These are phyloP conservation scores for Cercocebus atys DNA, from an alignment of 2,113 vertebrate genomes.

Conservation along the genomic window DNA sequence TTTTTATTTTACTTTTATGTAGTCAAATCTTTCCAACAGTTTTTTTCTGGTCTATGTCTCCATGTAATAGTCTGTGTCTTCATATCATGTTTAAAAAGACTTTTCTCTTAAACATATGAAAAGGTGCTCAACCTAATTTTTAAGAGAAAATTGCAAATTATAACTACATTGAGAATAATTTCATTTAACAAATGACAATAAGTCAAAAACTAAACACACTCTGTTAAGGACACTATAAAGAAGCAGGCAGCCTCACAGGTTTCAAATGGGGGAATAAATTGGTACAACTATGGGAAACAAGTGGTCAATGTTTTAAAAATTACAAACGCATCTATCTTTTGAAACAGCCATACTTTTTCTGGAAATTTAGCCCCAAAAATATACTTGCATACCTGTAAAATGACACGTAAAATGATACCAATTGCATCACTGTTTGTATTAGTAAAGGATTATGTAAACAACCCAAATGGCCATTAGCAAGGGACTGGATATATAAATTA, in stretches of 20 bases:
- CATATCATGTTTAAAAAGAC: slow-evolving; percentile 14
- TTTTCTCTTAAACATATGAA: not conserved
- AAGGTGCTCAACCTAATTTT: slow-evolving; percentile 33
- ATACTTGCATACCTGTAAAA: not conserved
- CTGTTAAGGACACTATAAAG: slow-evolving; percentile 19
- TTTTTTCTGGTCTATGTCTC: slow-evolving; percentile 17
- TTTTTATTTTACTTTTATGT: slow-evolving; percentile 8
- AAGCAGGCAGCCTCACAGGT: not conserved
- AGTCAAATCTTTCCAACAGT: slow-evolving; percentile 15
- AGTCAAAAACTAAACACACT: slow-evolving; percentile 10
- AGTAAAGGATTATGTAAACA: not conserved
- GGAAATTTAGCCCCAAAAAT: not conserved
- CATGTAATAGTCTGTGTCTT: not conserved
- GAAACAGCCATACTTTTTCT: not conserved
- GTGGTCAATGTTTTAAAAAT: slow-evolving; percentile 2
- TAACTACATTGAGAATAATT: slow-evolving; percentile 41
- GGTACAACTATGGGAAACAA: not conserved
- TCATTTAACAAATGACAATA: slow-evolving; percentile 8
- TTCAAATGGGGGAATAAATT: not conserved
- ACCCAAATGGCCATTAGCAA: not conserved
- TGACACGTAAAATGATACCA: slow-evolving; percentile 27
- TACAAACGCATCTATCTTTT: slow-evolving; percentile 20
- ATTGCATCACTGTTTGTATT: not conserved
- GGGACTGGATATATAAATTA: not conserved
- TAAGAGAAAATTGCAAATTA: slow-evolving; percentile 49